Evolutionary conservation across 2,113 vertebrate genomes (phyloP).

Genomic region (Lontra canadensis): DNA sequence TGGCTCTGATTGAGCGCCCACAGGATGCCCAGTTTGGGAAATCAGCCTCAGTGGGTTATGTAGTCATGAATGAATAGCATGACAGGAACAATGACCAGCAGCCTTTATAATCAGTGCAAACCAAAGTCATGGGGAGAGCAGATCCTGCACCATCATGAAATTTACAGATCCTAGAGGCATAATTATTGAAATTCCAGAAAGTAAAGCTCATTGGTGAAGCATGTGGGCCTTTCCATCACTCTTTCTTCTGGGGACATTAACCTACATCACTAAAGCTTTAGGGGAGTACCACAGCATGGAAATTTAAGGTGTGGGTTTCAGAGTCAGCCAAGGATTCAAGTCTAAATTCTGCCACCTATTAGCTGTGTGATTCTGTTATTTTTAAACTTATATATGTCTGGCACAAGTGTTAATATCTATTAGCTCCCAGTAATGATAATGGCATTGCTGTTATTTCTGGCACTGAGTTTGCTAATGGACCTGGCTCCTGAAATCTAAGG

Average conservation of each 20-base stretch:
- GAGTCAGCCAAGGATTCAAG: not conserved
- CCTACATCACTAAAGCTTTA: not conserved
- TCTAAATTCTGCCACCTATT: not conserved
- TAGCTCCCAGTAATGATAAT: not conserved
- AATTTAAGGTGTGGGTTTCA: not conserved
- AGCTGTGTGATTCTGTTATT: not conserved
- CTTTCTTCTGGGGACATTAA: not conserved
- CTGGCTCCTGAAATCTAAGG: not conserved
- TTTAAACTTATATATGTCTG: not conserved
- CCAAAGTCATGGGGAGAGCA: not conserved
- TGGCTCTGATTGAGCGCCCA: not conserved
- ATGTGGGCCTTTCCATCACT: not conserved
- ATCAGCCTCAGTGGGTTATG: not conserved
- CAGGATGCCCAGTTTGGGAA: not conserved
- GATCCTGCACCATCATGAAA: not conserved
- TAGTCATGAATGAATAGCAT: not conserved
- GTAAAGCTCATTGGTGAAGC: not conserved
- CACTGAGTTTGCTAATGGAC: not conserved
- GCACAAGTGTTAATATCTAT: not conserved
- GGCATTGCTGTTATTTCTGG: not conserved
- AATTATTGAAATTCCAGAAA: not conserved
- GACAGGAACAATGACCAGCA: not conserved
- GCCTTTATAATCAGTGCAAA: not conserved
- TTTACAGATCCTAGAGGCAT: not conserved
- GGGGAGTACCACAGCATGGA: not conserved